Evolutionary conservation across 2,113 vertebrate species (phyloP).

Genomic region (Hemiscyllium ocellatum): DNA sequence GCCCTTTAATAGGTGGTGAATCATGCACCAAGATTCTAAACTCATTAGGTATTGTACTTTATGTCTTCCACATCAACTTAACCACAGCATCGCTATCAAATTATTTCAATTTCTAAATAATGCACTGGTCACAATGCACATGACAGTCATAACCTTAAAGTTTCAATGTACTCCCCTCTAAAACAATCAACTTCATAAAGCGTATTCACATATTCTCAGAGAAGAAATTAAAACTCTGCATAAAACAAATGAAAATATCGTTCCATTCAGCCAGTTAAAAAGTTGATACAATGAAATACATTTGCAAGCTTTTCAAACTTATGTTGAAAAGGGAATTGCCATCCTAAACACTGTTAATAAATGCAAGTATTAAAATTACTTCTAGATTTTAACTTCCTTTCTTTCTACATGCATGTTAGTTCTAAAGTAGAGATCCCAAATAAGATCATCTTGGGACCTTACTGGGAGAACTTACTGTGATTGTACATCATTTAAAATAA

Average conservation of each 20-base stretch:
- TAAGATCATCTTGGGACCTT: background rate
- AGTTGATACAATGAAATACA: background rate
- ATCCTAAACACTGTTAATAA: background rate
- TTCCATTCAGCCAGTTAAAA: background rate
- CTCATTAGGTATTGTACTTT: background rate
- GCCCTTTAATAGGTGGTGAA: background rate
- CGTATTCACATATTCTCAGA: background rate
- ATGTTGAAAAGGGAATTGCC: background rate
- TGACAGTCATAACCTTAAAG: background rate
- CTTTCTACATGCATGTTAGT: background rate
- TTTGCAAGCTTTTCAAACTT: background rate
- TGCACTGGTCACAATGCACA: background rate
- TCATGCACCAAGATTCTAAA: background rate
- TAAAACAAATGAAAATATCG: conserved; percentile 6
- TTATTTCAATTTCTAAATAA: background rate
- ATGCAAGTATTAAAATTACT: background rate
- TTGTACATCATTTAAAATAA: conserved; percentile 6
- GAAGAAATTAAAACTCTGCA: background rate
- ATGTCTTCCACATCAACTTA: background rate
- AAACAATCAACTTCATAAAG: background rate
- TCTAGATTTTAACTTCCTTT: background rate
- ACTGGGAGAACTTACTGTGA: background rate
- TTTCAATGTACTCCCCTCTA: background rate
- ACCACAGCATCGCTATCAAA: background rate
- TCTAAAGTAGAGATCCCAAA: background rate